Conservation (phyloP, 92 coral and sea anemone genomes). For the Palythoa heliodiscus region DNA sequence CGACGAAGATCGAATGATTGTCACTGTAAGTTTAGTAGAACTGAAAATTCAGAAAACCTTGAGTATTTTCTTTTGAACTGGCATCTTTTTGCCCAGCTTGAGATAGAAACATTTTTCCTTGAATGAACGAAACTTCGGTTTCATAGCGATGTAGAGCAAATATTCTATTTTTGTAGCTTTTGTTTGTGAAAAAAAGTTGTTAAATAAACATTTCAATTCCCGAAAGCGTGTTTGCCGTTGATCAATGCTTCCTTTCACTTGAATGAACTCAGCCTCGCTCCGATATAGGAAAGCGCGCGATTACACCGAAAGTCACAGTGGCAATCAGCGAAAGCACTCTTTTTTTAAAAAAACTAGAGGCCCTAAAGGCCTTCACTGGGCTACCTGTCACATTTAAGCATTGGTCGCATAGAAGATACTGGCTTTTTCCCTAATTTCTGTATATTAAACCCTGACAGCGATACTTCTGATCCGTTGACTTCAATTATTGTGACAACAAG, state of each 20-base stretch:
- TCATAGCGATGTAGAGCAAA: conserved; percentile 38
- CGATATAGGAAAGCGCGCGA: conserved; percentile 38
- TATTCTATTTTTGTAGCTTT: conserved; percentile 28
- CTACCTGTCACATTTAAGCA: too few relatives aligned
- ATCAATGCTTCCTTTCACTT: conserved; percentile 27
- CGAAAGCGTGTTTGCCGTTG: conserved; percentile 26
- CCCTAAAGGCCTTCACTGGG: too few relatives aligned
- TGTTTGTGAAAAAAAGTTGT: conserved; percentile 22
- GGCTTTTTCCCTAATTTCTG: too few relatives aligned
- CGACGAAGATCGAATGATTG: conserved; percentile 47
- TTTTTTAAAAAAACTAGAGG: conserved; percentile 30
- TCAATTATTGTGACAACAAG: too few relatives aligned
- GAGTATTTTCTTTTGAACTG: conserved; percentile 35
- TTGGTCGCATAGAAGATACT: too few relatives aligned
- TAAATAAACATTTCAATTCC: conserved; percentile 36
- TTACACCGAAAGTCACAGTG: conserved; percentile 34
- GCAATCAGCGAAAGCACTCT: conserved; percentile 30
- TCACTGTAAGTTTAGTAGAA: conserved; percentile 39
- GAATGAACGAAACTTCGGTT: conserved; percentile 29
- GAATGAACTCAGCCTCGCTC: conserved; percentile 36
- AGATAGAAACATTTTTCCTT: conserved; percentile 23
- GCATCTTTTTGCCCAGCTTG: conserved; percentile 31
- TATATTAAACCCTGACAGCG: too few relatives aligned
- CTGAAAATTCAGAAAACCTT: conserved; percentile 40
- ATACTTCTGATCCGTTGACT: too few relatives aligned